These are phyloP conservation scores for Rhynchomys soricoides DNA, from an alignment of 2,113 vertebrate genomes.

Conservation along the genomic window DNA sequence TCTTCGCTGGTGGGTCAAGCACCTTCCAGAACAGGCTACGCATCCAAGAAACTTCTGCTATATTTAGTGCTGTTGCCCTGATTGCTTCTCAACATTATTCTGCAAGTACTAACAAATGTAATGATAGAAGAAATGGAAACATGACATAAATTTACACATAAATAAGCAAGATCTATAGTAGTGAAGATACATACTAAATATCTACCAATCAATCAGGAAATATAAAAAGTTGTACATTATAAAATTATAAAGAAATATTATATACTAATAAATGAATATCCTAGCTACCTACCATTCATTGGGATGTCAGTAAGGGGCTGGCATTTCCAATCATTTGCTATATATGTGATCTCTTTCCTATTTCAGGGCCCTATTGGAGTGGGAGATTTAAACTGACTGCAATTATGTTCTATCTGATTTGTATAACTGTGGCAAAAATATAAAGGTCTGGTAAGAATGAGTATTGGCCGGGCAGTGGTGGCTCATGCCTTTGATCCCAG, in stretches of 20 bases:
- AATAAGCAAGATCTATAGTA: neutral
- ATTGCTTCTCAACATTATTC: neutral
- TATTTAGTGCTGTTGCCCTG: neutral
- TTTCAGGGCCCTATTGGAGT: neutral
- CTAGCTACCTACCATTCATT: neutral
- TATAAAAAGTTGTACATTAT: neutral
- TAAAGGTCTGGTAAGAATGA: neutral
- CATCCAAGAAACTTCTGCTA: neutral
- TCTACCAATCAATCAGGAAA: neutral
- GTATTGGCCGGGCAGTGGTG: no score
- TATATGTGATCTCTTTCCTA: neutral
- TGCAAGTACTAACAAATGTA: neutral
- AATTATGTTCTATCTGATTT: neutral
- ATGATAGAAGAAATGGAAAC: neutral
- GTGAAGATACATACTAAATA: neutral
- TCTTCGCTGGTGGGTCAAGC: neutral
- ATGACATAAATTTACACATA: neutral
- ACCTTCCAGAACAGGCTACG: neutral
- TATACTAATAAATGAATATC: neutral
- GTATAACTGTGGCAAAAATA: neutral
- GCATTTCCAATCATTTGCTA: neutral
- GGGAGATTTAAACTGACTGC: neutral
- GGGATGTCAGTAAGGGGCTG: neutral
- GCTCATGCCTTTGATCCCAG: no score
- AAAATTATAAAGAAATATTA: neutral